A percentile compares a stretch with the other conserved stretches of the same genome.
Conservation (phyloP, 2,113 vertebrate genomes). For the Peromyscus maniculatus region DNA sequence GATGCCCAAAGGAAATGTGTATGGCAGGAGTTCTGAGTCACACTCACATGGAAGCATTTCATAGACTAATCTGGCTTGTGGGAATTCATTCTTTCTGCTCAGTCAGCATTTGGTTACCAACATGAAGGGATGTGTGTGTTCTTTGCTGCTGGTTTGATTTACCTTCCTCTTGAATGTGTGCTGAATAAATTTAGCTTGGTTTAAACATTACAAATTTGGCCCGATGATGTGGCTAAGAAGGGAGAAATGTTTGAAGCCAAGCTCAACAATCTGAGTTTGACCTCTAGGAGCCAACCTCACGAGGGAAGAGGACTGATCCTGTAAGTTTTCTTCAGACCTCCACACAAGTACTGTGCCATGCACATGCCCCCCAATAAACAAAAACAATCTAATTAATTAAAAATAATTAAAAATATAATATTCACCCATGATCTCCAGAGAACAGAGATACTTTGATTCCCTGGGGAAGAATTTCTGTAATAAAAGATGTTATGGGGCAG, state of each 20-base stretch:
- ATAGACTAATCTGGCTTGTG: conserved; percentile 73
- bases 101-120: conserved; percentile 69
- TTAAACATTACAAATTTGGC: conserved; percentile 68
- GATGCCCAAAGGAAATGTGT: background rate
- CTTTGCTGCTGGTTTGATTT: conserved; percentile 80
- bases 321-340: background rate
- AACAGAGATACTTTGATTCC: conserved; percentile 71
- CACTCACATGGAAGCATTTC: background rate
- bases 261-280: background rate
- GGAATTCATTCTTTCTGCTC: conserved; percentile 65
- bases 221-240: background rate
- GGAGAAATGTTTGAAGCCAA: background rate
- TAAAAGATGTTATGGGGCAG: conserved; percentile 69
- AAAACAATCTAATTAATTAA: background rate
- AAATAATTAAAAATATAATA: conserved; percentile 21
- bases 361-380: background rate
- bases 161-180: conserved; percentile 75
- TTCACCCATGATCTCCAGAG: conserved; percentile 65
- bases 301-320: background rate
- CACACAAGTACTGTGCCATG: background rate
- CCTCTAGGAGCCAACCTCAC: background rate
- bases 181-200: conserved; percentile 74
- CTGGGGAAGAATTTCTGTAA: conserved; percentile 71
- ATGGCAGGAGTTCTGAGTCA: background rate
- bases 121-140: conserved; percentile 74